Evolutionary conservation across 2,113 vertebrate genomes (phyloP).

Genomic region (Dolichotis patagonum): DNA sequence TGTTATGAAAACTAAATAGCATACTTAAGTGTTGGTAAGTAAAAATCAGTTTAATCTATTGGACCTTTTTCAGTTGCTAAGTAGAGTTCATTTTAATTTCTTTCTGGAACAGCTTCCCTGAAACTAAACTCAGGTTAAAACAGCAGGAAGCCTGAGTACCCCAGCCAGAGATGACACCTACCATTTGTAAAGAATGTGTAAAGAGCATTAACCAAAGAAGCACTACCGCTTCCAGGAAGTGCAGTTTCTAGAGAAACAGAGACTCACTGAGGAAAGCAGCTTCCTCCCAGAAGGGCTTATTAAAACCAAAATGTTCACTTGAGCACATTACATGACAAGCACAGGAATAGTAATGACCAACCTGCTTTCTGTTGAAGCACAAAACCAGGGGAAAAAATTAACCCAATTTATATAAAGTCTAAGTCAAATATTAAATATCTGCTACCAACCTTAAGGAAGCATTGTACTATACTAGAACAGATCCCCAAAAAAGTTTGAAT

Average conservation of each 20-base stretch:
- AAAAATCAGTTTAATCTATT: not conserved
- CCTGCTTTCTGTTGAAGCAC: constrained; percentile 49
- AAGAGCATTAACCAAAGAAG: not conserved
- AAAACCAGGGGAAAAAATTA: constrained; percentile 30
- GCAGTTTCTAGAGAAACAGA: not conserved
- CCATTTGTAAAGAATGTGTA: not conserved
- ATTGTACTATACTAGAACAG: not conserved
- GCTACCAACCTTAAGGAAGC: constrained; percentile 45
- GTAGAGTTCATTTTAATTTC: constrained; percentile 19
- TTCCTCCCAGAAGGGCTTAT: not conserved
- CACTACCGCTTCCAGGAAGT: not conserved
- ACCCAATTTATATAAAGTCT: not conserved
- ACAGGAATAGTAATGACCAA: not conserved
- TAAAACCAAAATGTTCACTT: not conserved
- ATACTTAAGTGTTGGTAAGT: not conserved
- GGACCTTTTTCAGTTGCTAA: not conserved
- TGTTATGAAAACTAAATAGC: not conserved
- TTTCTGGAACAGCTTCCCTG: constrained; percentile 22
- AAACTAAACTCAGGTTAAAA: constrained; percentile 3
- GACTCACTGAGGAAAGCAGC: not conserved
- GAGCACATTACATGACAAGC: not conserved
- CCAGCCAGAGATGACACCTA: not conserved
- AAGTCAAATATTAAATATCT: constrained; percentile 16
- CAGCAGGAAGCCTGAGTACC: not conserved
- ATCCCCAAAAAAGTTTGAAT: not conserved